Evolutionary conservation across 2,797 vertebrate species (phyloP), one percentile per base, ranked within the genome.

Genomic region (Pangasius macronema): DNA sequence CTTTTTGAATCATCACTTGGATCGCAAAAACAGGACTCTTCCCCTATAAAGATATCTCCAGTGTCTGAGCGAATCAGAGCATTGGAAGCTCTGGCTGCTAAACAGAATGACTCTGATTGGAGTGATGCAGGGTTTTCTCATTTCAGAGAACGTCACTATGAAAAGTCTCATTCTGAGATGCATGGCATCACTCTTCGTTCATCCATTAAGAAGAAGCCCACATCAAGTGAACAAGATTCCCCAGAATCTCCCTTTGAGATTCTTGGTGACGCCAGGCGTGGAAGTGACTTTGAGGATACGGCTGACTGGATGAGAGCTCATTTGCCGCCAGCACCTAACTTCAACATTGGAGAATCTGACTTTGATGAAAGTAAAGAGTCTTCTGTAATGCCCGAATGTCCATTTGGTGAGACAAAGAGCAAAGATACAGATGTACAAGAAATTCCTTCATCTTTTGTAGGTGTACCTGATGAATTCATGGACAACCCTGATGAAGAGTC

Each of bases 191-290:
- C 90, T 1, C 87, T 92, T 49, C 55, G 81, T 30, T 84, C 84
- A n/a, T 82, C 72, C 55, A 39, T 90, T 53, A 92, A 93, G 82
- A 95, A 94, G 87, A 95, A 86, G 83, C 91, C 88, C 16, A 27
- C 83, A 22, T 93, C 94, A n/a, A 67, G 85, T 87, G 96, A 96
- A 57, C 92, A 88, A 42, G 94, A 95, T 63, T 97, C 97, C 27
- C 97, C 97, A 0, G 97, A 97, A 84, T 98, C 97, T 16, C 97
- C 97, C 0, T 98, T 98, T 92, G 97, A 98, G 92, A 95, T 97
- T 63, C 95, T 98, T 91, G 94, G 94, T 84, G 97, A 97, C 87
- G 90, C 90, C 61, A 94, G 90, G 90, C 93, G 92, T 85, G 91
- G 93, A 49, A 95, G 89, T 89, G 97, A 97, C 79, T 96, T 96